Base-by-base conservation (phyloP, 2,113 vertebrate genomes). In the Zingel zingel region DNA sequence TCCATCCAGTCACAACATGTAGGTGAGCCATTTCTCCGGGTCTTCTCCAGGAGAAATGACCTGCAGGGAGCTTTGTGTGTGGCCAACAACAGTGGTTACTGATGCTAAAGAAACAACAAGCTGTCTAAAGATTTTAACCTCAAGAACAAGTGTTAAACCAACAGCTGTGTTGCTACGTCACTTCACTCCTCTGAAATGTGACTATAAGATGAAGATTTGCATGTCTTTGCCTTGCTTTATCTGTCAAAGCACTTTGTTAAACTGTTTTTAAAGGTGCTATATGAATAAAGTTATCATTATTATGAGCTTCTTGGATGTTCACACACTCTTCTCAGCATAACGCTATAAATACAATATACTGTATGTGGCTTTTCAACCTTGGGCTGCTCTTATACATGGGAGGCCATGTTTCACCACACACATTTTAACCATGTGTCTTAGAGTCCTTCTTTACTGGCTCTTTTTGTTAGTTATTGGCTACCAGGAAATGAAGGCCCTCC, bases 51-150 rank as follows among this genome's bases (percentile, higher is more conserved):
- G 54, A 79, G 71, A 74, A 82, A 82, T 47, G 77, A 75, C 82
- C 87, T 74, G 77, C 74, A 50, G 86, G 81, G 65, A 80, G 83
- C 92, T 88, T 83, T 84, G 92, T 94, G 90, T 91, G 93, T 94
- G 91, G 93, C 82, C 91, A 48, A 83, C 74, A 86, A 84, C 79
- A 88, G 11, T 10, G 39, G 56, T 74, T 21, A 64, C 74, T 2
- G 57, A 54, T 61, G 57, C 63, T 67, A 36, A 74, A 50, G 61
- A 47, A 85, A 89, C 82, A 86, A 88, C 88, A 86, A 88, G 80
- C 69, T 68, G 65, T 39, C 14, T 36, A 3, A 25, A 43, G 48
- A 82, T 70, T 77, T 74, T 59, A 74, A 45, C 66, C 47, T 58
- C 19, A 57, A 68, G 47, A 77, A 50, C 36, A 2, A 54, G 16